A percentile compares a stretch with the other conserved stretches of the same genome.
Conservation (phyloP, 2,797 vertebrate species). For the Pseudomugil tenellus region DNA sequence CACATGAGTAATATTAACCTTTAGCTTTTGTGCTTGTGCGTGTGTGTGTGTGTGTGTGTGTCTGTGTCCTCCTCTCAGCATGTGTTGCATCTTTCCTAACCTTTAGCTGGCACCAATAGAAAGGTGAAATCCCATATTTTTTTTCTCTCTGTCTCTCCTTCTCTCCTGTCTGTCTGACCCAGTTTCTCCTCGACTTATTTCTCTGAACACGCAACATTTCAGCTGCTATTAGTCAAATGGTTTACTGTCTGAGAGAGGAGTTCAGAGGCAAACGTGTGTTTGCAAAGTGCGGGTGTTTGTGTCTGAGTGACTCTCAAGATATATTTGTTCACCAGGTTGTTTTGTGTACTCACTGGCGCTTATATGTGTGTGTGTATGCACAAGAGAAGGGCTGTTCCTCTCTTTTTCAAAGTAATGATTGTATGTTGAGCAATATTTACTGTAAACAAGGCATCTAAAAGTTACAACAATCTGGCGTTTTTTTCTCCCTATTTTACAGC, state of each 20-base stretch:
- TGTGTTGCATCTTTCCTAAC: slow-evolving; percentile 66
- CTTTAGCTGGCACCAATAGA: slow-evolving; percentile 69
- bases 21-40: slow-evolving; percentile 52
- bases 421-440: slow-evolving; percentile 27
- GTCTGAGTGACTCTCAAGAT: slow-evolving; percentile 25
- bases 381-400: slow-evolving; percentile 29
- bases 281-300: not conserved
- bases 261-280: slow-evolving; percentile 26
- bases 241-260: slow-evolving; percentile 47
- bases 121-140: slow-evolving; percentile 67
- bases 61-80: slow-evolving; percentile 41
- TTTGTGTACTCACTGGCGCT: slow-evolving; percentile 58
- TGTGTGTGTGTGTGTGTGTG: slow-evolving; percentile 17
- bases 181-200: slow-evolving; percentile 71
- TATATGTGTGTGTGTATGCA: slow-evolving; percentile 47
- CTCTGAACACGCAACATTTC: slow-evolving; percentile 77
- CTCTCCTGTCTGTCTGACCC: slow-evolving; percentile 59
- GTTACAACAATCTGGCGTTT: not conserved
- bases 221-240: slow-evolving; percentile 77
- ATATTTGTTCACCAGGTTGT: slow-evolving; percentile 67
- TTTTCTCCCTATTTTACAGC: not conserved
- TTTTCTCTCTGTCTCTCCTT: slow-evolving; percentile 20
- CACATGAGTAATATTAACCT: slow-evolving; percentile 74
- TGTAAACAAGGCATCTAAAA: slow-evolving; percentile 34
- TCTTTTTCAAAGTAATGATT: slow-evolving; percentile 32